A percentile compares a stretch with the other conserved stretches of the same genome.
These are phyloP conservation scores for Polymixis flavicincta DNA, from an alignment of 2,888 invertebrate genomes.

Conservation along the genomic window DNA sequence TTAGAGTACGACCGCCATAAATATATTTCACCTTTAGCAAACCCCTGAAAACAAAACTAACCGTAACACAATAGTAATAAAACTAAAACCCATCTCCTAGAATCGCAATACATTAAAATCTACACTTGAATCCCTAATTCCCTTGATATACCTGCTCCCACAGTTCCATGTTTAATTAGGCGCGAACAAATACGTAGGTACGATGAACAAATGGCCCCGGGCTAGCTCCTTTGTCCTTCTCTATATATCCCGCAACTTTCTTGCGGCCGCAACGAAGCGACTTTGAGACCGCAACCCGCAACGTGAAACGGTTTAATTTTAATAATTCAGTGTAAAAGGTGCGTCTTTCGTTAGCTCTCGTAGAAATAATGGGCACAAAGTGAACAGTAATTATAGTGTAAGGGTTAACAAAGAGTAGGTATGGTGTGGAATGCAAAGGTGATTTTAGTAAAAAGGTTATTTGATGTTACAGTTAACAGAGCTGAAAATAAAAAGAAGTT, in stretches of 20 bases:
- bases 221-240: slow-evolving; percentile 86
- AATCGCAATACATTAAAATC: slow-evolving; percentile 71
- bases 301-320: slow-evolving; percentile 84
- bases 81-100: slow-evolving; percentile 56
- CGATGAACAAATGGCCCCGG: slow-evolving; percentile 86
- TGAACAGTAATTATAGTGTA: slow-evolving; percentile 62
- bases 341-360: slow-evolving; percentile 72
- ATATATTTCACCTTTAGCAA: slow-evolving; percentile 18
- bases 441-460: slow-evolving; percentile 41
- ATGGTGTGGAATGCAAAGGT: slow-evolving; percentile 32
- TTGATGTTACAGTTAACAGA: slow-evolving; percentile 15
- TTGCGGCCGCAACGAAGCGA: slow-evolving; percentile 81
- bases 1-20: slow-evolving; percentile 9
- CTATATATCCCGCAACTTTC: slow-evolving; percentile 86
- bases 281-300: slow-evolving; percentile 82
- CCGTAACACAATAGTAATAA: slow-evolving; percentile 45
- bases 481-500: background rate
- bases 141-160: slow-evolving; percentile 77
- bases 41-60: slow-evolving; percentile 37
- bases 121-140: slow-evolving; percentile 74
- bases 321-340: slow-evolving; percentile 82
- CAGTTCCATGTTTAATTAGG: slow-evolving; percentile 89
- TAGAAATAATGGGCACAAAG: slow-evolving; percentile 61
- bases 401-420: slow-evolving; percentile 55
- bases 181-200: slow-evolving; percentile 88